Percentiles rank a stretch among this genome's conserved stretches.
phyloP scores from a whole-genome alignment of 2,888 invertebrate species.

The Cheilosia urbana region DNA sequence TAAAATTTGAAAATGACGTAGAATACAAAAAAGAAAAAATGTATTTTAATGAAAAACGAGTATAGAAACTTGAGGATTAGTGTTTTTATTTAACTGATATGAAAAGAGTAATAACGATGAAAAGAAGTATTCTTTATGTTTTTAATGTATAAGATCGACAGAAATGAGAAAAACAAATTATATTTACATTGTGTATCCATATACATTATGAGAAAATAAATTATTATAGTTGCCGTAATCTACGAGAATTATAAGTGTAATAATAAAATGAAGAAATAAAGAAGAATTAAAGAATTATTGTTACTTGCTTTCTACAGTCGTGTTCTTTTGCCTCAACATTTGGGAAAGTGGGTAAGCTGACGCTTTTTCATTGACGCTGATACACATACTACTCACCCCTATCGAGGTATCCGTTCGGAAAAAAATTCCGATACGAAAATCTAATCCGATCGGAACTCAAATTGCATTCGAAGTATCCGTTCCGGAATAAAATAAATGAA shows the following conservation, averaged over 20 bases:
- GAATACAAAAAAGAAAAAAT: not conserved
- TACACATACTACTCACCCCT: too few species aligned
- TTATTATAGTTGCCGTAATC: conserved; percentile 61
- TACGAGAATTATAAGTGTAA: conserved; percentile 62
- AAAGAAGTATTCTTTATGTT: conserved; percentile 25
- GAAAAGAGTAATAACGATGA: conserved; percentile 10
- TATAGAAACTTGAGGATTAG: conserved; percentile 20
- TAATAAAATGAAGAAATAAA: conserved; percentile 68
- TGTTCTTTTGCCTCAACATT: too few species aligned
- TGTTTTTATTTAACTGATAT: conserved; percentile 50
- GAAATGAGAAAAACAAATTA: conserved; percentile 35
- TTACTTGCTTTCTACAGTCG: conserved; percentile 51
- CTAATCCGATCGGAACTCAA: too few species aligned
- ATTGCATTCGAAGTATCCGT: too few species aligned
- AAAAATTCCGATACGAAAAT: too few species aligned
- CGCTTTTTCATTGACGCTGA: too few species aligned
- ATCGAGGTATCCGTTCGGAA: too few species aligned
- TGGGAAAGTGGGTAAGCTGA: too few species aligned
- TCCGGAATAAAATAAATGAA: too few species aligned
- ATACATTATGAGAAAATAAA: conserved; percentile 40
- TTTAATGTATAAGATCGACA: conserved; percentile 43
- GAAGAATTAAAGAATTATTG: conserved; percentile 57
- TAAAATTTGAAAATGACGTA: conserved; percentile 5
- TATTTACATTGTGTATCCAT: conserved; percentile 54
- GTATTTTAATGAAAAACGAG: conserved; percentile 24